A percentile compares a stretch with the other conserved stretches of the same genome.
Evolutionary conservation across 1,140 invertebrate genomes (phyloP).

Genomic region (Drosophila bifasciata): DNA sequence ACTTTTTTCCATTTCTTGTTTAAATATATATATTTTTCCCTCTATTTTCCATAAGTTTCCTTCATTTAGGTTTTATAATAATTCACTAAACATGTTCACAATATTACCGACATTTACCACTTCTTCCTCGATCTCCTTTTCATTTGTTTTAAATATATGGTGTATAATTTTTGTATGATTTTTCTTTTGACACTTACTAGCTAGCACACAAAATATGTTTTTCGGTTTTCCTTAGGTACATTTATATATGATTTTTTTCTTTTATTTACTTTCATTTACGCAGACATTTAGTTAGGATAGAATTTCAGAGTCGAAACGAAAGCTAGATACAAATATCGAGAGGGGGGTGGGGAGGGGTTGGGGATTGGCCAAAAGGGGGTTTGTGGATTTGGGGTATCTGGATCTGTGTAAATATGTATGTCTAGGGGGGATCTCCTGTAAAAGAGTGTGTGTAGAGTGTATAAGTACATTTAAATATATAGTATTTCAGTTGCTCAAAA

Average conservation of each 20-base stretch:
- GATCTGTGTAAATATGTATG: conserved; percentile 68
- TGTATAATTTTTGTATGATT: conserved; percentile 56
- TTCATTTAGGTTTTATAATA: conserved; percentile 50
- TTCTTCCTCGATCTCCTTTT: conserved; percentile 49
- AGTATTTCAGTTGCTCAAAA: conserved; percentile 71
- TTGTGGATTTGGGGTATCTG: conserved; percentile 14
- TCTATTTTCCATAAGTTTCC: conserved; percentile 37
- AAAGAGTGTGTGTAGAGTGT: conserved; percentile 74
- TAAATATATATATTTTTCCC: conserved; percentile 31
- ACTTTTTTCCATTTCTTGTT: conserved; percentile 1
- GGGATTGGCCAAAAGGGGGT: conserved; percentile 14
- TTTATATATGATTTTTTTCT: conserved; percentile 67
- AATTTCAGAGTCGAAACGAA: conserved; percentile 64
- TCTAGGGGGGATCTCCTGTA: conserved; percentile 24
- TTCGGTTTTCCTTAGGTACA: conserved; percentile 72
- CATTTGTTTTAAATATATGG: conserved; percentile 49
- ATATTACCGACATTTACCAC: conserved; percentile 59
- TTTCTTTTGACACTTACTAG: conserved; percentile 77
- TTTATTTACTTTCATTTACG: conserved; percentile 65
- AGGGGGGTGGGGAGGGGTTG: conserved; percentile 42
- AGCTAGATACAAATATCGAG: conserved; percentile 48
- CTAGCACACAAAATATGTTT: conserved; percentile 82
- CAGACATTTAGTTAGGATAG: conserved; percentile 68
- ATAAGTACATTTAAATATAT: conserved; percentile 79
- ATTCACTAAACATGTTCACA: conserved; percentile 72